phyloP scores from a whole-genome alignment of 2,113 vertebrate species.

The Sphyrna mokarran region DNA sequence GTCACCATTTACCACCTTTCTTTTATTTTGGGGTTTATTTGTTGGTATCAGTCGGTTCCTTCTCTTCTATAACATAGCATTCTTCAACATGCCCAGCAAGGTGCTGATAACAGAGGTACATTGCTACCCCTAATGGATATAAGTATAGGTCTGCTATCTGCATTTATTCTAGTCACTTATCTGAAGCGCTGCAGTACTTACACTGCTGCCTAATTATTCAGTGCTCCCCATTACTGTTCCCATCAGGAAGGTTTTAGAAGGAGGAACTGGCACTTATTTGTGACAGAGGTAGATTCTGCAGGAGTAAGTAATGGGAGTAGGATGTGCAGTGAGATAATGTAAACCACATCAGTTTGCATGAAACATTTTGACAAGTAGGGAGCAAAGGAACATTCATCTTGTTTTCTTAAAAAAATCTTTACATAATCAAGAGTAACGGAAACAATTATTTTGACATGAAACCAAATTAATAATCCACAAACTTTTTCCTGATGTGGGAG shows the following conservation, averaged over 20 bases:
- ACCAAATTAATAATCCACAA: conserved; percentile 9
- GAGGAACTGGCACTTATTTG: background rate
- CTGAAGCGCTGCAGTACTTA: background rate
- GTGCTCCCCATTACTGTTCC: background rate
- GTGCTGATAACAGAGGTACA: background rate
- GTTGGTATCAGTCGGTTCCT: background rate
- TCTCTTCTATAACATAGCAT: background rate
- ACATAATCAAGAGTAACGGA: background rate
- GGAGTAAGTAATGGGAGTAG: background rate
- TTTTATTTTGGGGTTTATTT: background rate
- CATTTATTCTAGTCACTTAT: background rate
- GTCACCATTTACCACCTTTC: background rate
- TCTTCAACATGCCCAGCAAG: background rate
- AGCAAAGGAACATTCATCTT: background rate
- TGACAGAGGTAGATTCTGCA: background rate
- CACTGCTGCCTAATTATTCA: background rate
- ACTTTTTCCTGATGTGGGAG: background rate
- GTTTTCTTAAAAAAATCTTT: background rate
- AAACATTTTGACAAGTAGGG: background rate
- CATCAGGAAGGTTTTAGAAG: background rate
- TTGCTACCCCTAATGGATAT: background rate
- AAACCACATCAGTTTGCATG: background rate
- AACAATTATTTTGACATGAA: background rate
- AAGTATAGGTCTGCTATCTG: too few species aligned
- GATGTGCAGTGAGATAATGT: background rate